A percentile compares a stretch with the other conserved stretches of the same genome.
Evolutionary conservation across 2,797 vertebrate genomes (phyloP).

Genomic region (Melanotaenia boesemani): DNA sequence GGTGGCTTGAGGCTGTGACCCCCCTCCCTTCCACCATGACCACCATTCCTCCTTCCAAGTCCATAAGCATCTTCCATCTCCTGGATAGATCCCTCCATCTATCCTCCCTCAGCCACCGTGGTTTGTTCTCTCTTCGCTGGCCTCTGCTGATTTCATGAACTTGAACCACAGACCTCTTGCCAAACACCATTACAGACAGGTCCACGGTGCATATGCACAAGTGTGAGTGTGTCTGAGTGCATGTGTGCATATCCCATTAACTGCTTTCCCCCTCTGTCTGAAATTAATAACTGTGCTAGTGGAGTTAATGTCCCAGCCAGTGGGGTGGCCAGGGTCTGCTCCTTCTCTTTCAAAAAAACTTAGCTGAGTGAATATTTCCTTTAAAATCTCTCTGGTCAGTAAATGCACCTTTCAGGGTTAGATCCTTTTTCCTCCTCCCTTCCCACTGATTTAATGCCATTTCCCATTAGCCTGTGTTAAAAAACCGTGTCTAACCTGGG

Average conservation of each 20-base stretch:
- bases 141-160: slow-evolving; percentile 68
- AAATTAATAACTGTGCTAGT: slow-evolving; percentile 52
- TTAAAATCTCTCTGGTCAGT: slow-evolving; percentile 26
- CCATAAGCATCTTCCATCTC: slow-evolving; percentile 48
- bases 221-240: slow-evolving; percentile 36
- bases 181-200: slow-evolving; percentile 40
- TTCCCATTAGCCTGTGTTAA: slow-evolving; percentile 8
- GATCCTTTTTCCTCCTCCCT: slow-evolving; percentile 19
- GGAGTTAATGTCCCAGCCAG: slow-evolving; percentile 29
- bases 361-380: slow-evolving; percentile 58
- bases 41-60: slow-evolving; percentile 35
- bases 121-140: slow-evolving; percentile 50
- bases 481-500: slow-evolving; percentile 13
- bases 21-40: slow-evolving; percentile 14
- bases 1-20: slow-evolving; percentile 60
- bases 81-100: slow-evolving; percentile 43
- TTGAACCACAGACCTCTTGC: slow-evolving; percentile 61
- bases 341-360: slow-evolving; percentile 43
- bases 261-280: slow-evolving; percentile 34
- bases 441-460: neutral
- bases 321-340: slow-evolving; percentile 35
- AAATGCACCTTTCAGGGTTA: slow-evolving; percentile 43
- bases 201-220: slow-evolving; percentile 38
- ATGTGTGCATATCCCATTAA: slow-evolving; percentile 49
- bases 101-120: slow-evolving; percentile 54